Evolutionary conservation across 2,888 invertebrate genomes (phyloP).

Genomic region (Aphodius granarius): DNA sequence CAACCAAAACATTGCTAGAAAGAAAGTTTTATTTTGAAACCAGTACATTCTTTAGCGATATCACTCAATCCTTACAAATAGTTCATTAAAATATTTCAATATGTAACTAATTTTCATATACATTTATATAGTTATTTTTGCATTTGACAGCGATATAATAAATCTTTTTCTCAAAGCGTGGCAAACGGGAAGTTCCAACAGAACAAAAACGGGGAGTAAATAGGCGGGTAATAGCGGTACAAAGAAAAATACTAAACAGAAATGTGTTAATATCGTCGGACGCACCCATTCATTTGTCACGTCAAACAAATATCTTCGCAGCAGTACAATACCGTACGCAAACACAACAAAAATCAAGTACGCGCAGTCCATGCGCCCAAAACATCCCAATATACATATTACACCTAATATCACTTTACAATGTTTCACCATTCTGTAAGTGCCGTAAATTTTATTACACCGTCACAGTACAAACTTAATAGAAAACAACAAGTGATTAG

Average conservation of each 20-base stretch:
- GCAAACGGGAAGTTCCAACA: neutral
- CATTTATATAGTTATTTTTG: neutral
- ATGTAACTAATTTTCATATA: neutral
- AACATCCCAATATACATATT: conserved; percentile 10
- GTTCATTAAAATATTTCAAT: neutral
- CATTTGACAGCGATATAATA: neutral
- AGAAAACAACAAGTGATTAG: neutral
- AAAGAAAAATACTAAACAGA: neutral
- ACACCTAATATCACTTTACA: conserved; percentile 12
- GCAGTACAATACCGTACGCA: neutral
- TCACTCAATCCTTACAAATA: conserved; percentile 25
- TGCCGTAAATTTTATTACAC: neutral
- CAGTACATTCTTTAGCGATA: conserved; percentile 33
- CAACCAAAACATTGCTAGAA: conserved; percentile 5
- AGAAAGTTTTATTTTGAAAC: conserved; percentile 33
- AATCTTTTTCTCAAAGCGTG: neutral
- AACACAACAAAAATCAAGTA: neutral
- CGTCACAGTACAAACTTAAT: neutral
- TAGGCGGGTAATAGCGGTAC: neutral
- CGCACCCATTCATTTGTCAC: neutral
- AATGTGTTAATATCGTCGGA: neutral
- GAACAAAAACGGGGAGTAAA: neutral
- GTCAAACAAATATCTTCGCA: neutral
- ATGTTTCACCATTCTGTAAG: conserved; percentile 6
- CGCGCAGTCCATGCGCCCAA: conserved; percentile 5